Base-by-base conservation (phyloP, 2,113 vertebrate species). In the Alexandromys fortis region DNA sequence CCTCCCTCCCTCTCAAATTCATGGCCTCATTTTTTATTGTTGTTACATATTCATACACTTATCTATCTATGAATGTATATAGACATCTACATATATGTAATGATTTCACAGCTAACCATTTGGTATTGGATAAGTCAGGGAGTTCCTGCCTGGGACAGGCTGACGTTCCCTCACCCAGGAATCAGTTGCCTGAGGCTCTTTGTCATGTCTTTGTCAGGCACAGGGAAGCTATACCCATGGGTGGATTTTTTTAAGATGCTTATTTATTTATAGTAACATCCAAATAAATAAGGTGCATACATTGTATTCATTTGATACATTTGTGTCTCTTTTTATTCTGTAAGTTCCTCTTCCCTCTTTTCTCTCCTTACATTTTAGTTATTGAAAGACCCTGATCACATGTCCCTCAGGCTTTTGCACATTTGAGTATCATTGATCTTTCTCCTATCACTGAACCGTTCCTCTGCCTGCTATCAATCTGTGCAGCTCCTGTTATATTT, bases 251-350 rank as follows among this genome's bases (percentile, higher is more conserved):
- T 58, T 33, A 42, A 4, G 55, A 42, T 63, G 5, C 82, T 88
- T 79, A 42, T n/a, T 96, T 65, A 77, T 38, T 96, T 65, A 77
- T 38, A 2, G 79, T 30, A 91, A 92, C 24, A 82, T 92, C 10
- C 21, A 96, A 83, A 76, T n/a, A 96, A 83, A 76, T n/a, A 81
- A 92, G 11, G 10, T n/a, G 21, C 52, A 45, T 21, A 35, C 6
- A 9, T 42, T 78, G 16, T 47, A 83, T 63, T 70, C 77, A 21
- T 47, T 86, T 76, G 38, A 49, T 92, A 38, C 16, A 6, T 45
- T 83, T 76, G 12, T 47, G 10, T 61, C 42, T 68, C 63, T 28
- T 86, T 92, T 79, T 70, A 70, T 75, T 83, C n/a, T 49, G 5
- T 52, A 92, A 16, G 1, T 79, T 97, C 92, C 21, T 79, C 49